Percentiles rank a stretch among this genome's conserved stretches.
These are phyloP conservation scores for Agrypnus murinus DNA, from an alignment of 2,888 invertebrate genomes.

Conservation along the genomic window DNA sequence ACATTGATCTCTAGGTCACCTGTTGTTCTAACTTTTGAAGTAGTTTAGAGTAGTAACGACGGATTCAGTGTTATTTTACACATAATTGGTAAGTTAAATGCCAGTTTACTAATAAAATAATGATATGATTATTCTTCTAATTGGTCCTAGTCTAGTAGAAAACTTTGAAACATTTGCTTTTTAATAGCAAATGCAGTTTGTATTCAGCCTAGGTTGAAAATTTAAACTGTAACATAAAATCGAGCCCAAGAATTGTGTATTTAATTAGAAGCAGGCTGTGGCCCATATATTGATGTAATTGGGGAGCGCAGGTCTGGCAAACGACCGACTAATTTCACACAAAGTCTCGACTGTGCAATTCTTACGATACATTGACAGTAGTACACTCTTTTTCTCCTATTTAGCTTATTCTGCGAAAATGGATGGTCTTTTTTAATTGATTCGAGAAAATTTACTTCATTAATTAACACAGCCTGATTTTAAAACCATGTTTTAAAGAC, in stretches of 20 bases:
- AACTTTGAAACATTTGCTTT: background rate
- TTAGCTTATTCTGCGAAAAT: constrained; percentile 9
- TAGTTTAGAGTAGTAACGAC: no score
- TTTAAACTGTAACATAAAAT: constrained; percentile 30
- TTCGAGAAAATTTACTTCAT: background rate
- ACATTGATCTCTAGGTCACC: no score
- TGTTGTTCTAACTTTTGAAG: no score
- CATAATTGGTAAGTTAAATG: no score
- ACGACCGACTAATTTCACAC: constrained; percentile 58
- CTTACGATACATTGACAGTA: constrained; percentile 41
- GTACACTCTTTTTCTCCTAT: constrained; percentile 20
- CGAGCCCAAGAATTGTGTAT: constrained; percentile 55
- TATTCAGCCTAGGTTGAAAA: constrained; percentile 20
- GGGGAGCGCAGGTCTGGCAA: constrained; percentile 55
- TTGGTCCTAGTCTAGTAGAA: no score
- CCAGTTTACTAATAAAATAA: no score
- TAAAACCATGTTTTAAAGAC: background rate
- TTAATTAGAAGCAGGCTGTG: constrained; percentile 58
- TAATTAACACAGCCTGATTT: no score
- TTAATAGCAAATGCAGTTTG: constrained; percentile 1
- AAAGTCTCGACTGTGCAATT: constrained; percentile 39
- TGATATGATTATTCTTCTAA: no score
- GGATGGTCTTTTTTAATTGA: background rate
- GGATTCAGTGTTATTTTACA: no score
- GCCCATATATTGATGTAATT: constrained; percentile 59